Percentiles rank a stretch among this genome's conserved stretches.
These are phyloP conservation scores for Hydrozoanthus tunicans DNA, from an alignment of 64 coral and sea anemone genomes.

Conservation along the genomic window DNA sequence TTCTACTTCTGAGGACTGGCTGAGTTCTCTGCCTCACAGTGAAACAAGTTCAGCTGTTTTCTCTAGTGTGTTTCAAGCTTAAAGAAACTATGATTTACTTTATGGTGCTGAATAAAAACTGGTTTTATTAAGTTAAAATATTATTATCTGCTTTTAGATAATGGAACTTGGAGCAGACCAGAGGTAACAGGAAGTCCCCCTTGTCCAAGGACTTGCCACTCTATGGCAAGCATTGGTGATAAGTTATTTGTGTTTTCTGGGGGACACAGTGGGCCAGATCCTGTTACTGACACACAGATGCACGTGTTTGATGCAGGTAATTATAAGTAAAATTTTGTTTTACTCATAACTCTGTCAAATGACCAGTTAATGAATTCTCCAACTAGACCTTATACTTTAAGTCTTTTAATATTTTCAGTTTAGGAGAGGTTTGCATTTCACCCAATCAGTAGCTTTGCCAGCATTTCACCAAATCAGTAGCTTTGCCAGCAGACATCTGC, in stretches of 20 bases:
- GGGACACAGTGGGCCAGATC: constrained; percentile 83
- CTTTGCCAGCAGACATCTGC: no score
- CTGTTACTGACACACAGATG: constrained; percentile 79
- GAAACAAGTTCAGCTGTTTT: no score
- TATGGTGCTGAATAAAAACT: not conserved
- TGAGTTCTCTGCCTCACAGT: no score
- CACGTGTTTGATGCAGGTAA: constrained; percentile 94
- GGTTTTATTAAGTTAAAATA: not conserved
- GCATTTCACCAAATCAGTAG: no score
- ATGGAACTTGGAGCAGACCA: constrained; percentile 60
- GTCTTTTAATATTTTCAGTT: no score
- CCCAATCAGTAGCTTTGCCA: no score
- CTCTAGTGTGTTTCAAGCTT: no score
- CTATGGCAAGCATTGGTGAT: constrained; percentile 73
- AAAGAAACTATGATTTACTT: not conserved
- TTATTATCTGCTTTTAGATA: constrained; percentile 32
- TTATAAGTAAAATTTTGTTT: not conserved
- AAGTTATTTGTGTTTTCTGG: constrained; percentile 93
- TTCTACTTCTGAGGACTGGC: no score
- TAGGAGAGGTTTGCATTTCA: no score
- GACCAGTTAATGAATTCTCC: no score
- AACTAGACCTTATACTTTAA: no score
- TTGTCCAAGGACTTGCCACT: constrained; percentile 87
- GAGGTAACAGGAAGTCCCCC: constrained; percentile 66
- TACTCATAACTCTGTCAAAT: no score